phyloP scores from a whole-genome alignment of 2,797 vertebrate species.

The Taenioides sp. region DNA sequence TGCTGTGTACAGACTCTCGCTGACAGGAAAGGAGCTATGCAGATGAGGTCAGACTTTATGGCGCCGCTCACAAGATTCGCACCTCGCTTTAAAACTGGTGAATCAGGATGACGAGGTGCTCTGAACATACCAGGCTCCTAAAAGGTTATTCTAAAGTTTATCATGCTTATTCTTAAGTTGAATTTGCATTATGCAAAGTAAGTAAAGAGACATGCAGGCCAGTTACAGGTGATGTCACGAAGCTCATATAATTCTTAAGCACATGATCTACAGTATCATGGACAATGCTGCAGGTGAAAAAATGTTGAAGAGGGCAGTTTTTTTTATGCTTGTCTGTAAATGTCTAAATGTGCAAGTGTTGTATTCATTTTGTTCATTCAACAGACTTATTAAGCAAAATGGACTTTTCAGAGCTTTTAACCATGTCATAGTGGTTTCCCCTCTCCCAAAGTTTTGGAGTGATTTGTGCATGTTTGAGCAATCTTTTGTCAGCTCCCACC shows the following conservation, averaged over 20 bases:
- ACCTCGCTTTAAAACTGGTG: not conserved
- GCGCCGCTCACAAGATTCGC: not conserved
- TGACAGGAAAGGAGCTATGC: slow-evolving; percentile 49
- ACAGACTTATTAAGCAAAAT: too few species aligned
- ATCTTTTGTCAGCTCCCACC: too few species aligned
- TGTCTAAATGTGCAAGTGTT: too few species aligned
- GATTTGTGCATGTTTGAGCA: too few species aligned
- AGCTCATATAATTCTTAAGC: not conserved
- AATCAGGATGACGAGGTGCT: not conserved
- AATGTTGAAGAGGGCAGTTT: too few species aligned
- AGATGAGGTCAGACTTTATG: slow-evolving; percentile 32
- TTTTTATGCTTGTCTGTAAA: too few species aligned
- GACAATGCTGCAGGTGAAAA: too few species aligned
- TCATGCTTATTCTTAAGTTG: not conserved
- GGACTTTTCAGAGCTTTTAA: too few species aligned
- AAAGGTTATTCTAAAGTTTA: not conserved
- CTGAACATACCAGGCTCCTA: not conserved
- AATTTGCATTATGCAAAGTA: not conserved
- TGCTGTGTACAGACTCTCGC: slow-evolving; percentile 17
- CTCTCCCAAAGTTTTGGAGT: too few species aligned
- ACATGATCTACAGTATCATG: not conserved
- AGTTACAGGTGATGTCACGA: not conserved
- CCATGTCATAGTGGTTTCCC: too few species aligned
- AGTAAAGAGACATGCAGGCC: not conserved
- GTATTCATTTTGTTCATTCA: too few species aligned